Evolutionary conservation across 2,113 vertebrate species (phyloP).

Genomic region (Nansenia antarctica): DNA sequence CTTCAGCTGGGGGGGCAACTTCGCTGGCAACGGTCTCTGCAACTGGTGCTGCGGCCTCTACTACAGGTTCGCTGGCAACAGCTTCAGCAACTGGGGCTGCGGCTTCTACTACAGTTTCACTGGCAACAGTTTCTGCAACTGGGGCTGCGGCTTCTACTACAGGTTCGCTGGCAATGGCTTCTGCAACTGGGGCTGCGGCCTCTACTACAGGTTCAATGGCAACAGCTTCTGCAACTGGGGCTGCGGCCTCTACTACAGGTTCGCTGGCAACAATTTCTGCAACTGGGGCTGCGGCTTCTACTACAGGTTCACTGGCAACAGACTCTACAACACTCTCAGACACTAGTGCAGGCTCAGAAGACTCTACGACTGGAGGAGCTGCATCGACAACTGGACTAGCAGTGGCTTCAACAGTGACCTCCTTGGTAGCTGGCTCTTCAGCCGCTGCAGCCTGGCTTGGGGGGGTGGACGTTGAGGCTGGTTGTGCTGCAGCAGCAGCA

Average conservation of each 20-base stretch:
- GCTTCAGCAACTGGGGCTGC: neutral
- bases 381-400: constrained; percentile 14
- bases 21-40: neutral
- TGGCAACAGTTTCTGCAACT: neutral
- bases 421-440: neutral
- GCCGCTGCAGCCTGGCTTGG: constrained; percentile 9
- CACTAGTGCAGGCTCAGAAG: neutral
- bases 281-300: neutral
- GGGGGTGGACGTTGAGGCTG: constrained; percentile 6
- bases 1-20: neutral
- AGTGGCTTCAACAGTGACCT: neutral
- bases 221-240: neutral
- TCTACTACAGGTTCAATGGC: neutral
- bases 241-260: neutral
- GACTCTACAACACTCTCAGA: neutral
- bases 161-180: neutral
- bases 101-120: no score
- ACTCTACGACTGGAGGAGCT: neutral
- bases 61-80: no score
- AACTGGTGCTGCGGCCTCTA: neutral
- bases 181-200: neutral
- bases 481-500: constrained; percentile 4
- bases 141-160: neutral
- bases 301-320: neutral
- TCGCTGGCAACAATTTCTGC: no score